phyloP scores from a whole-genome alignment of 2,888 invertebrate genomes.

The Calliphora vomitoria region DNA sequence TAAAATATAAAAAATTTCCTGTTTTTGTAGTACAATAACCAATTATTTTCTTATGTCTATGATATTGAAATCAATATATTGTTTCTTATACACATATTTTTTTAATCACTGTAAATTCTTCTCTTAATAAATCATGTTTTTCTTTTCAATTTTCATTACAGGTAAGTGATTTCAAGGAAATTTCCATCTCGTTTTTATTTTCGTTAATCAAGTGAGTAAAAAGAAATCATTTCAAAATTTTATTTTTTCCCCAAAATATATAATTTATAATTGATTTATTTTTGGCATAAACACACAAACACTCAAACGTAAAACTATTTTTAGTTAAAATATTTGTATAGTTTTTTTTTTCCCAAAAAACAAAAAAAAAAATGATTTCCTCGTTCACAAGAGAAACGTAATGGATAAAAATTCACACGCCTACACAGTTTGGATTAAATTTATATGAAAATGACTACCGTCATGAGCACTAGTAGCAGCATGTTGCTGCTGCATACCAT shows the following conservation, averaged over 20 bases:
- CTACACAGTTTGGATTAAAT: conserved; percentile 60
- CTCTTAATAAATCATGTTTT: conserved; percentile 31
- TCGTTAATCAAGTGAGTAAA: conserved; percentile 39
- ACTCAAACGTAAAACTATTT: conserved; percentile 45
- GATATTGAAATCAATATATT: too few relatives aligned
- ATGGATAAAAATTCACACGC: conserved; percentile 70
- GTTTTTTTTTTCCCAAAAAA: conserved; percentile 28
- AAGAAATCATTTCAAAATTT: conserved; percentile 24
- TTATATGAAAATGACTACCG: conserved; percentile 41
- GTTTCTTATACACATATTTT: too few relatives aligned
- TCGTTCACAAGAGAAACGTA: conserved; percentile 44
- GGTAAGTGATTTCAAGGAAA: conserved; percentile 71
- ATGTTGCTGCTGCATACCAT: conserved; percentile 1
- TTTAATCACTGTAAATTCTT: background rate
- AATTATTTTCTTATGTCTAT: too few relatives aligned
- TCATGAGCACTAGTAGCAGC: conserved; percentile 1
- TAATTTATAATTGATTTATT: conserved; percentile 70
- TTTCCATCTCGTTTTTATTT: conserved; percentile 37
- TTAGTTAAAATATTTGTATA: conserved; percentile 38
- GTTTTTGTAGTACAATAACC: too few relatives aligned
- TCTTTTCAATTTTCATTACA: conserved; percentile 66
- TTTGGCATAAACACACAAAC: conserved; percentile 54
- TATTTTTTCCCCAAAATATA: conserved; percentile 40
- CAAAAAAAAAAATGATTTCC: conserved; percentile 1
- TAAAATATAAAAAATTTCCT: too few relatives aligned